Percentiles rank a stretch among this genome's conserved stretches.
Conservation (phyloP, 1,140 invertebrate genomes). For the Sinella curviseta region DNA sequence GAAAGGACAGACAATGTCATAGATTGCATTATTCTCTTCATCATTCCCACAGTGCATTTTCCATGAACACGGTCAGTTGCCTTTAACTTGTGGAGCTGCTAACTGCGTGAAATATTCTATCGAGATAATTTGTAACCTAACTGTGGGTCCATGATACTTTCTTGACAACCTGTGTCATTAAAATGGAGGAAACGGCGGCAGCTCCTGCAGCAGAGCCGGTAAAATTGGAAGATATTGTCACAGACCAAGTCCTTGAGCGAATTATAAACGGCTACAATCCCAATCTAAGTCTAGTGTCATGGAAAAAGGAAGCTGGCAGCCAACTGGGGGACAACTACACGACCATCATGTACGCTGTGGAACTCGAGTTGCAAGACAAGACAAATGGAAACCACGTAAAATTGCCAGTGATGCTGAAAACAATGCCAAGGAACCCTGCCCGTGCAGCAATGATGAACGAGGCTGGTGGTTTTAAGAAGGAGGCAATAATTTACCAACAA, state of each 20-base stretch:
- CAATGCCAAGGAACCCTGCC: constrained; percentile 37
- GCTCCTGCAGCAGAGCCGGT: constrained; percentile 11
- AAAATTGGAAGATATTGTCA: constrained; percentile 44
- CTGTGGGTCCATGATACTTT: too few species aligned
- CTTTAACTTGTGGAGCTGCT: too few species aligned
- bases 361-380: constrained; percentile 39
- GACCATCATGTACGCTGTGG: constrained; percentile 56
- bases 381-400: background rate
- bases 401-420: constrained; percentile 44
- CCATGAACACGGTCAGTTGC: too few species aligned
- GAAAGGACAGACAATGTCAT: too few species aligned
- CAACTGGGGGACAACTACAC: constrained; percentile 59
- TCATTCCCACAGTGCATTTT: too few species aligned
- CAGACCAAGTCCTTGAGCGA: constrained; percentile 29
- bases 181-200: too few species aligned
- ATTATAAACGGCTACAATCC: constrained; percentile 37
- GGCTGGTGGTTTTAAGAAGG: constrained; percentile 37
- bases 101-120: too few species aligned
- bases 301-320: constrained; percentile 53
- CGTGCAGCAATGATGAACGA: constrained; percentile 43
- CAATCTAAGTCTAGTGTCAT: constrained; percentile 52
- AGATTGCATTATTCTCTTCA: too few species aligned
- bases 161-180: too few species aligned
- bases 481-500: constrained; percentile 37
- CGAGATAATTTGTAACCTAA: too few species aligned